Evolutionary conservation across 2,797 vertebrate genomes (phyloP).

Genomic region (Macropus fuliginosus): DNA sequence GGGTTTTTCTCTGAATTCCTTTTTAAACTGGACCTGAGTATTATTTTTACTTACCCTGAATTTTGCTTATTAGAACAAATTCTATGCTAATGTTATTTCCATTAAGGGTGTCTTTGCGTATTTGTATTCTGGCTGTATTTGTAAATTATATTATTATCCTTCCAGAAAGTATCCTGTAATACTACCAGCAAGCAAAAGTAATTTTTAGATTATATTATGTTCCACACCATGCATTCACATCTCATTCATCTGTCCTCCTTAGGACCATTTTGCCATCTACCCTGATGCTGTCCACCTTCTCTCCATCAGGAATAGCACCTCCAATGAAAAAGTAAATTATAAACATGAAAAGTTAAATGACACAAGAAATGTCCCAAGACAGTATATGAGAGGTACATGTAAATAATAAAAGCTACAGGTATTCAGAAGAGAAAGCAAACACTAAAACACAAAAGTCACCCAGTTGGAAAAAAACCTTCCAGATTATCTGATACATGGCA

Average conservation of each 20-base stretch:
- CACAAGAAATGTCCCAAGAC: neutral
- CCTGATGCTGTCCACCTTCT: neutral
- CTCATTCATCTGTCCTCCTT: neutral
- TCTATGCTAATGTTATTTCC: neutral
- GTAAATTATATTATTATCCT: neutral
- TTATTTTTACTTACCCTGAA: conserved; percentile 13
- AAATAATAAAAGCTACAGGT: neutral
- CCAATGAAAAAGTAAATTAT: neutral
- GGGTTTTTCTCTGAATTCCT: conserved; percentile 16
- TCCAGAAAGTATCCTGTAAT: conserved; percentile 22
- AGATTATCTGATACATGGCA: neutral
- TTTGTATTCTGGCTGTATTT: neutral
- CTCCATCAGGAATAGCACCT: neutral
- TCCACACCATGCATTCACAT: conserved; percentile 16
- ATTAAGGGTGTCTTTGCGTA: accelerated
- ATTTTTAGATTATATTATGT: neutral
- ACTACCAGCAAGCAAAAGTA: neutral
- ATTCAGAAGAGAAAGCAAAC: neutral
- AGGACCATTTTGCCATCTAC: neutral
- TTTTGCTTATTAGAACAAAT: conserved; percentile 46
- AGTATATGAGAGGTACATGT: neutral
- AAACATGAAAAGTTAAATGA: neutral
- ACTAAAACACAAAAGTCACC: neutral
- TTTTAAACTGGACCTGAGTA: conserved; percentile 13
- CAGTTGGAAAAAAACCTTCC: neutral